These are phyloP conservation scores for Microcebus griseorufus DNA, from an alignment of 2,113 vertebrate species.

Conservation along the genomic window DNA sequence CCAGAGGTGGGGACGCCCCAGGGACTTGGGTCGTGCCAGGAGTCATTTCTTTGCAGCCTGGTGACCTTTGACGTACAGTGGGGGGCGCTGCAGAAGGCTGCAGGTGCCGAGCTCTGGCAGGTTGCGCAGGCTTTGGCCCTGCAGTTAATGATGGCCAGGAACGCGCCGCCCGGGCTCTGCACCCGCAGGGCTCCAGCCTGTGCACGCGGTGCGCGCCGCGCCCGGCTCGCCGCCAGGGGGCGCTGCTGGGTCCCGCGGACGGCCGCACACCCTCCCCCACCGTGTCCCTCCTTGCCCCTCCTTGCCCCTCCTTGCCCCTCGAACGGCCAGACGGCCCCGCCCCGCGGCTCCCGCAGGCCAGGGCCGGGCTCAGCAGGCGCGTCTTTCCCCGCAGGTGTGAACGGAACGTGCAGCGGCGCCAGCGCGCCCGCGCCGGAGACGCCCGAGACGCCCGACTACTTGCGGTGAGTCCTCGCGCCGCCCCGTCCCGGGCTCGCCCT, in stretches of 20 bases:
- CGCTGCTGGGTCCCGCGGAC: background rate
- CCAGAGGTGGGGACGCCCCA: background rate
- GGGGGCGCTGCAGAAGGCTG: background rate
- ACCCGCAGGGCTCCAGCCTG: no score
- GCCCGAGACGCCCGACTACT: no score
- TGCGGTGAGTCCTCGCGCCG: no score
- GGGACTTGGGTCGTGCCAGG: background rate
- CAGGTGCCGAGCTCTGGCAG: background rate
- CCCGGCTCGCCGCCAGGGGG: background rate
- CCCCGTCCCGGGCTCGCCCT: no score
- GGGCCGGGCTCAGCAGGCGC: no score
- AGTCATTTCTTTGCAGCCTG: background rate
- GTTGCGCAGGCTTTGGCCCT: background rate
- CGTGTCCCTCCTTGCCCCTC: background rate
- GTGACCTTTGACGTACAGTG: background rate
- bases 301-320: background rate
- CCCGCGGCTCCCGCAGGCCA: no score
- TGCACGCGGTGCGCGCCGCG: background rate
- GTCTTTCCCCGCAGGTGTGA: no score
- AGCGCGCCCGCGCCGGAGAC: no score
- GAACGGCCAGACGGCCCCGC: no score
- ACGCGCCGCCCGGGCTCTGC: background rate
- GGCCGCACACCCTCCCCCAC: accelerated
- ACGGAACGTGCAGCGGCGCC: no score
- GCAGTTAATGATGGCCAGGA: background rate